Base-by-base conservation (phyloP, 2,113 vertebrate genomes). In the Ammodytes marinus region DNA sequence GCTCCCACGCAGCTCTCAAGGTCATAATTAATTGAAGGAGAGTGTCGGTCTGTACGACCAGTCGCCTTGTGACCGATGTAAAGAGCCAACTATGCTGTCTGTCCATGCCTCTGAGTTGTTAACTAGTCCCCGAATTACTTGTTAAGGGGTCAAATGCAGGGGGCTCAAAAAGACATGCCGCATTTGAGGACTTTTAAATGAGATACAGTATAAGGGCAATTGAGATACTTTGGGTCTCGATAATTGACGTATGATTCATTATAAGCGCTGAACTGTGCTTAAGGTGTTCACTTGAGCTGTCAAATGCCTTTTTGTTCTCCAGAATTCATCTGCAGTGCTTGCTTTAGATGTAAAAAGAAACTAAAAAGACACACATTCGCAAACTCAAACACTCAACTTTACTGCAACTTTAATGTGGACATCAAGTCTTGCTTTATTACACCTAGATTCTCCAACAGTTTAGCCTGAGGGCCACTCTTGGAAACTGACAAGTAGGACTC, bases 51-150 rank as follows among this genome's bases (percentile, higher is more conserved):
- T 54, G 27, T 13, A 65, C 63, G 73, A 82, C 86, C 63, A 69
- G 82, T 83, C 77, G 55, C 74, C 43, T 80, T 47, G 52, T 58
- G 27, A 0, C 66, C 65, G 58, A 52, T 53, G 76, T 14, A 15
- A 6, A 67, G 47, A 77, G 65, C 65, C 83, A 50, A 35, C 68
- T 6, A 60, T 59, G 61, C 54, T 70, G 58, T 77, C 65, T 35
- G 49, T 66, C 73, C 11, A 17, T 14, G 74, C 50, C 60, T 74
- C 50, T 19, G 49, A 71, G 74, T 67, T 53, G 57, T 57, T 84
- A 91, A 77, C 87, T 84, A 88, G 88, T 83, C 53, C 27, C 61
- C 91, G 86, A 91, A 92, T 93, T 93, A 93, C 81, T 73, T 73
- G 65, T 82, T 69, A 77, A 88, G 75, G 55, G 57, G 65, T 57